phyloP scores from a whole-genome alignment of 2,888 invertebrate species.

The Dicyrtoma fusca region DNA sequence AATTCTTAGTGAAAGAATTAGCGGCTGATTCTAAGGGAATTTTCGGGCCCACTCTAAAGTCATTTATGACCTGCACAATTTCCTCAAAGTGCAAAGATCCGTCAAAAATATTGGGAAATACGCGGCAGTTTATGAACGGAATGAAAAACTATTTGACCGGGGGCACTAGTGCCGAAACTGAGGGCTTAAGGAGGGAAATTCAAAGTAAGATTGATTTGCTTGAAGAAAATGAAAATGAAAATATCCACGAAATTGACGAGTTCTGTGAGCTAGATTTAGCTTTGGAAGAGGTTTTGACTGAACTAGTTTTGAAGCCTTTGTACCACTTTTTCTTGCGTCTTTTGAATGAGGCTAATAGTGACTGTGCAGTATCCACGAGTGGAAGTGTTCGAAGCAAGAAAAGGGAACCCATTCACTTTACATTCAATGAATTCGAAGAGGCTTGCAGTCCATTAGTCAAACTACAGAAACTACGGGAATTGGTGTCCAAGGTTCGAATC shows the following conservation, averaged over 20 bases:
- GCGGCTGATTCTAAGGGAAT: constrained; percentile 53
- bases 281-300: constrained; percentile 77
- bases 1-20: constrained; percentile 48
- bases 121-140: constrained; percentile 96
- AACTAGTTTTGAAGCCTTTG: constrained; percentile 79
- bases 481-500: constrained; percentile 63
- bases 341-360: constrained; percentile 8
- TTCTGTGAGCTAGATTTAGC: too few species aligned
- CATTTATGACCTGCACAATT: constrained; percentile 56
- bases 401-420: constrained; percentile 42
- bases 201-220: constrained; percentile 62
- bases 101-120: constrained; percentile 61
- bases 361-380: neutral
- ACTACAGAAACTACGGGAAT: constrained; percentile 53
- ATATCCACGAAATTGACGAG: constrained; percentile 93
- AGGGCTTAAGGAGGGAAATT: constrained; percentile 51
- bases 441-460: constrained; percentile 50
- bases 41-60: constrained; percentile 56
- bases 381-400: too few species aligned
- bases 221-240: constrained; percentile 87
- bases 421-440: constrained; percentile 51
- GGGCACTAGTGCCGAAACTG: constrained; percentile 50
- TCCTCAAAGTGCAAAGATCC: constrained; percentile 55
- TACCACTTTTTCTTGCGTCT: constrained; percentile 16
- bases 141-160: constrained; percentile 94